These are phyloP conservation scores for Calyptommatus sinebrachiatus DNA, from an alignment of 2,113 vertebrate species.

Conservation along the genomic window DNA sequence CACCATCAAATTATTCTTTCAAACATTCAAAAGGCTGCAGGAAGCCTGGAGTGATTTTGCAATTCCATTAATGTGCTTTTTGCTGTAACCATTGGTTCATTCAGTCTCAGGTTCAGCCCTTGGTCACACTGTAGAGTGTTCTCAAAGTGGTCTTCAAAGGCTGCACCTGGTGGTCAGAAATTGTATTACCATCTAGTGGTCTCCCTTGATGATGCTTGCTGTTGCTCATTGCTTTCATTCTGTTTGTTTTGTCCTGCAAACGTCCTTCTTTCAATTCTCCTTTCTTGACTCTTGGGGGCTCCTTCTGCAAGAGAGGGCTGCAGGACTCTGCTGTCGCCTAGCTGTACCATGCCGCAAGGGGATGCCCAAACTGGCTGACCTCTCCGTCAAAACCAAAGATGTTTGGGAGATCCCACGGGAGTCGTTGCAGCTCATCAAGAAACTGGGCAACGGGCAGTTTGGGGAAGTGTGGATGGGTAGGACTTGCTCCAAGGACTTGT, in stretches of 20 bases:
- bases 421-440: constrained; percentile 90
- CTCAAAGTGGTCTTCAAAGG: no score
- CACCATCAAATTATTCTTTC: no score
- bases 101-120: no score
- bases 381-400: constrained; percentile 94
- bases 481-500: constrained; percentile 26
- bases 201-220: not conserved
- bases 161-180: not conserved
- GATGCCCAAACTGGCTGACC: constrained; percentile 88
- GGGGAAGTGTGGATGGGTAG: constrained; percentile 96
- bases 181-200: not conserved
- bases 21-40: not conserved
- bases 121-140: no score
- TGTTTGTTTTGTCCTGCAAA: not conserved
- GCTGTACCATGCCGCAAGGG: constrained; percentile 86
- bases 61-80: not conserved
- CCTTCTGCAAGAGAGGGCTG: constrained; percentile 77
- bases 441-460: constrained; percentile 90
- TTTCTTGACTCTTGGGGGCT: not conserved
- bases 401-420: constrained; percentile 92
- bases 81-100: not conserved
- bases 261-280: constrained; percentile 8
- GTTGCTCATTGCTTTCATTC: constrained; percentile 42
- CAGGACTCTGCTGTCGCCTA: constrained; percentile 87
- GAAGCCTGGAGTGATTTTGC: not conserved